Conservation (phyloP, 1,140 invertebrate genomes). For the Trachymyrmex septentrionalis region DNA sequence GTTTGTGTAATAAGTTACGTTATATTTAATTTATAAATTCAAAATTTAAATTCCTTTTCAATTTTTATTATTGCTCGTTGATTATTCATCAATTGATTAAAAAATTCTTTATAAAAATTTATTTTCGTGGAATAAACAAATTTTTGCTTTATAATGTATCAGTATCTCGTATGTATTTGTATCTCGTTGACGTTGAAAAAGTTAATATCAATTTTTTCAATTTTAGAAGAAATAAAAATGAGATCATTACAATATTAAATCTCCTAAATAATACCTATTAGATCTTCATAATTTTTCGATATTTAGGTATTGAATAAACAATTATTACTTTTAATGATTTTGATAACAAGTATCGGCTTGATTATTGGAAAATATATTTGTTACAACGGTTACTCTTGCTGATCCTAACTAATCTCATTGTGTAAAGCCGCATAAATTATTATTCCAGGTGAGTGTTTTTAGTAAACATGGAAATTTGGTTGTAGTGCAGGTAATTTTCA, state of each 20-base stretch:
- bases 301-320: not conserved
- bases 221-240: not conserved
- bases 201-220: not conserved
- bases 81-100: not conserved
- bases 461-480: conserved; percentile 28
- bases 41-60: not conserved
- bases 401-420: conserved; percentile 16
- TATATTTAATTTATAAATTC: conserved; percentile 6
- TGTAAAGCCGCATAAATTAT: conserved; percentile 32
- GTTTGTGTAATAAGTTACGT: not conserved
- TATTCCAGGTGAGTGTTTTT: conserved; percentile 25
- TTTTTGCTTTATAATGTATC: not conserved
- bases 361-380: conserved; percentile 4
- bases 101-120: conserved; percentile 4
- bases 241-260: not conserved
- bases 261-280: not conserved
- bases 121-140: not conserved
- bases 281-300: not conserved
- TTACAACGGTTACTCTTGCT: not conserved
- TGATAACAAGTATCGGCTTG: not conserved
- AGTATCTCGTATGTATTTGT: not conserved
- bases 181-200: not conserved
- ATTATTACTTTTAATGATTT: conserved; percentile 1
- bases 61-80: not conserved
- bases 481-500: not conserved